Evolutionary conservation across 2,888 invertebrate genomes (phyloP).

Genomic region (Empis stercorea): DNA sequence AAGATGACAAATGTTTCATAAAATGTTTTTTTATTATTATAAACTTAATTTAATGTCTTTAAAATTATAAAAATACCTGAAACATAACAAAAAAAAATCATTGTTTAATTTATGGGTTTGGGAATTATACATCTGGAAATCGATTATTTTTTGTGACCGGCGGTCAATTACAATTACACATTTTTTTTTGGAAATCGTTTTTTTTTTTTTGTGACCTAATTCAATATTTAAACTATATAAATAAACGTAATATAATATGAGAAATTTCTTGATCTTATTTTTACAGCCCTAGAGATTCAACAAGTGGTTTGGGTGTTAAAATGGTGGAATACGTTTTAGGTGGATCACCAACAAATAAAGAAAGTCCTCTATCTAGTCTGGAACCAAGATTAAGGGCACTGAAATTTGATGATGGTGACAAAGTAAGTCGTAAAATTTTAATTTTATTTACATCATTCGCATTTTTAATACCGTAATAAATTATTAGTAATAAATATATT

Average conservation of each 20-base stretch:
- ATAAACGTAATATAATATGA: neutral
- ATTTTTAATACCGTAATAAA: conserved; percentile 1
- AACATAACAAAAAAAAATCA: too few relatives aligned
- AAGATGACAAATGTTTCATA: too few relatives aligned
- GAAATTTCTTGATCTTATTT: conserved; percentile 6
- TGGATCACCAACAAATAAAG: conserved; percentile 74
- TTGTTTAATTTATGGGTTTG: too few relatives aligned
- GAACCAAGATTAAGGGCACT: conserved; percentile 53
- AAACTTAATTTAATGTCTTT: too few relatives aligned
- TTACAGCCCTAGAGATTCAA: conserved; percentile 74
- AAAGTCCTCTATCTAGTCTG: conserved; percentile 41
- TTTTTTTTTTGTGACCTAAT: neutral
- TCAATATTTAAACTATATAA: neutral
- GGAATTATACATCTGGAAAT: too few relatives aligned
- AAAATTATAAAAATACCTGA: too few relatives aligned
- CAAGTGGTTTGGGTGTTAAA: conserved; percentile 84
- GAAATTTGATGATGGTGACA: conserved; percentile 44
- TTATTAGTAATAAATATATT: too few relatives aligned
- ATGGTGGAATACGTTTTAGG: conserved; percentile 98
- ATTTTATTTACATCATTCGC: conserved; percentile 2
- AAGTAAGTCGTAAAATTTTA: conserved; percentile 21
- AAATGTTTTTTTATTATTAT: too few relatives aligned
- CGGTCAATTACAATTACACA: too few relatives aligned
- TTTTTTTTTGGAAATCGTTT: too few relatives aligned
- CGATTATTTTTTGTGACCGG: too few relatives aligned